These are phyloP conservation scores for Callimorpha dominula DNA, from an alignment of 2,888 invertebrate species.

Conservation along the genomic window DNA sequence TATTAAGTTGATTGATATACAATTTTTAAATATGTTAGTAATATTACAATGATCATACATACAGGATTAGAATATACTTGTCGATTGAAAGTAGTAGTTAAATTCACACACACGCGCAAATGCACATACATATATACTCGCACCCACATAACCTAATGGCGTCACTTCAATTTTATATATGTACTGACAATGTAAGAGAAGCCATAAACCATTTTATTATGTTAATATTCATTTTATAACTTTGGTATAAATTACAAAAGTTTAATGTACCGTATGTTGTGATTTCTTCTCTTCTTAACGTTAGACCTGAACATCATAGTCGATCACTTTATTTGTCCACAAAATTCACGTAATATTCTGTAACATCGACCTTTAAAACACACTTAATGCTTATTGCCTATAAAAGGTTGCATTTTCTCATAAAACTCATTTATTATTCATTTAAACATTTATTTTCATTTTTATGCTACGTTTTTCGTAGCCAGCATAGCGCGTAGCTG, in stretches of 20 bases:
- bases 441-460: neutral
- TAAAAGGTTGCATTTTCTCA: neutral
- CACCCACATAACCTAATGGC: neutral
- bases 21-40: too few relatives aligned
- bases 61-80: too few relatives aligned
- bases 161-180: neutral
- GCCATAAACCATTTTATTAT: too few relatives aligned
- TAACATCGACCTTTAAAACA: neutral
- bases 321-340: neutral
- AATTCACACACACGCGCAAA: neutral
- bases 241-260: neutral
- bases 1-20: too few relatives aligned
- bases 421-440: constrained; percentile 3
- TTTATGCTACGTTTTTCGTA: constrained; percentile 34
- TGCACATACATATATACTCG: neutral
- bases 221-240: too few relatives aligned
- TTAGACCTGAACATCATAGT: neutral
- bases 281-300: neutral
- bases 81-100: too few relatives aligned
- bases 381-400: neutral
- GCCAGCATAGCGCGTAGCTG: constrained; percentile 26
- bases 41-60: too few relatives aligned
- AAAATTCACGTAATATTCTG: neutral
- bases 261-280: neutral
- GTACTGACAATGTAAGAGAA: neutral